Percentiles rank a stretch among this genome's conserved stretches.
Conservation (phyloP, 2,888 invertebrate species). For the Gonocerus acuteangulatus region DNA sequence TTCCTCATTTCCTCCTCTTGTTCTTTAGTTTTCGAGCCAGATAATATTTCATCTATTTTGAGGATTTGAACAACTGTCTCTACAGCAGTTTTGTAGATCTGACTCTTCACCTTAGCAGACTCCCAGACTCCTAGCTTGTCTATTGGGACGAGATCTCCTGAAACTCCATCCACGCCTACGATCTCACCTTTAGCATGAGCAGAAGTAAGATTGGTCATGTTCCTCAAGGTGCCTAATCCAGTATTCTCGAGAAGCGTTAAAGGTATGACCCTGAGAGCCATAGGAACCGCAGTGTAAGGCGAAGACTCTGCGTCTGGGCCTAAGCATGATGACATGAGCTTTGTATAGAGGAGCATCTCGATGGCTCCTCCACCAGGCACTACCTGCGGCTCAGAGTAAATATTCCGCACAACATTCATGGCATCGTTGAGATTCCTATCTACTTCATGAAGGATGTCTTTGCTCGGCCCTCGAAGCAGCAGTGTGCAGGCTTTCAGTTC, state of each 20-base stretch:
- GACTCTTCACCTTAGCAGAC: conserved; percentile 89
- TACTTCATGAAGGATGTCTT: conserved; percentile 93
- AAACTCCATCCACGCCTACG: conserved; percentile 82
- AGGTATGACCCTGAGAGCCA: conserved; percentile 94
- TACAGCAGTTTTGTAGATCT: conserved; percentile 59
- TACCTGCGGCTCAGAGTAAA: conserved; percentile 64
- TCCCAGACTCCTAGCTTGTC: conserved; percentile 87
- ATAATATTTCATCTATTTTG: conserved; percentile 97
- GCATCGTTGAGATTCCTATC: conserved; percentile 81
- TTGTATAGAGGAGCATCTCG: conserved; percentile 69
- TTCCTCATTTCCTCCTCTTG: conserved; percentile 52
- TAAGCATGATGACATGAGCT: not conserved
- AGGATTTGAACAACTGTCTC: conserved; percentile 83
- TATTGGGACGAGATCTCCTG: conserved; percentile 89
- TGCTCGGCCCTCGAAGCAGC: conserved; percentile 89
- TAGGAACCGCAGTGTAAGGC: conserved; percentile 89
- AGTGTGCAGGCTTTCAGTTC: conserved; percentile 99
- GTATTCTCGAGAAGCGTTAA: conserved; percentile 96
- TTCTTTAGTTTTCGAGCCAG: conserved; percentile 76
- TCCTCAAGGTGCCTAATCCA: conserved; percentile 93
- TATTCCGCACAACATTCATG: conserved; percentile 89
- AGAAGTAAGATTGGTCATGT: conserved; percentile 86
- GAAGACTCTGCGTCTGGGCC: conserved; percentile 46
- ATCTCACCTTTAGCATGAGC: conserved; percentile 62
- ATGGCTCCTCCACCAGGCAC: conserved; percentile 94